Evolutionary conservation across 2,888 invertebrate genomes (phyloP).

Genomic region (Diarsia rubi): DNA sequence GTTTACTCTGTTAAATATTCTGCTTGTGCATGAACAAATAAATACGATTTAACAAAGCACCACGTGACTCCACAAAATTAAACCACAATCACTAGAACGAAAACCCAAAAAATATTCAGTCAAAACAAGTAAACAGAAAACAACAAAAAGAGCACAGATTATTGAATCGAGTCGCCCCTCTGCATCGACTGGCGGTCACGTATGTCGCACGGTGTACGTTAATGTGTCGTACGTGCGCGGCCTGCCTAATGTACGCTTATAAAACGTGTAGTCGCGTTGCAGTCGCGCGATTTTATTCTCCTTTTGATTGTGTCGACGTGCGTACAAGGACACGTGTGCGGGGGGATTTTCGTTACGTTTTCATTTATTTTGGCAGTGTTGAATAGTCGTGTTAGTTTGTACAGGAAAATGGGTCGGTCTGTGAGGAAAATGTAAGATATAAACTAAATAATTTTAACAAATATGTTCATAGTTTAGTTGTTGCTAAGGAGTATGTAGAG

Average conservation of each 20-base stretch:
- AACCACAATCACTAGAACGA: constrained; percentile 40
- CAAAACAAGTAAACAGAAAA: constrained; percentile 68
- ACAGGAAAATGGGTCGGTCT: constrained; percentile 36
- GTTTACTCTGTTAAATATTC: too few species aligned
- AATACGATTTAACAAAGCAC: neutral
- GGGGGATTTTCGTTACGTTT: constrained; percentile 67
- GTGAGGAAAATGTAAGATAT: constrained; percentile 27
- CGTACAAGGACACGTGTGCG: constrained; percentile 68
- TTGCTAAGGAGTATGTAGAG: neutral
- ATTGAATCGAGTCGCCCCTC: constrained; percentile 78
- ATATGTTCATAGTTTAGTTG: neutral
- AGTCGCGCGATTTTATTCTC: constrained; percentile 82
- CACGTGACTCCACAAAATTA: constrained; percentile 31
- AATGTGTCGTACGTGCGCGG: constrained; percentile 85
- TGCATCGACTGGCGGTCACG: constrained; percentile 77
- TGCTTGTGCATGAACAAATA: neutral
- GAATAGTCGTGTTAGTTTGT: constrained; percentile 47
- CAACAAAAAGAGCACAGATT: constrained; percentile 75
- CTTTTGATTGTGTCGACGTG: constrained; percentile 87
- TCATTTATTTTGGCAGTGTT: constrained; percentile 59
- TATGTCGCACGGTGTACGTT: constrained; percentile 85
- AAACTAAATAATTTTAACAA: neutral
- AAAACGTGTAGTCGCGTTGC: constrained; percentile 76
- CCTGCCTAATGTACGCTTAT: constrained; percentile 80
- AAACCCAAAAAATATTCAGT: constrained; percentile 59